Evolutionary conservation across 2,888 invertebrate species (phyloP).

Genomic region (Sceliomorpha sp.): DNA sequence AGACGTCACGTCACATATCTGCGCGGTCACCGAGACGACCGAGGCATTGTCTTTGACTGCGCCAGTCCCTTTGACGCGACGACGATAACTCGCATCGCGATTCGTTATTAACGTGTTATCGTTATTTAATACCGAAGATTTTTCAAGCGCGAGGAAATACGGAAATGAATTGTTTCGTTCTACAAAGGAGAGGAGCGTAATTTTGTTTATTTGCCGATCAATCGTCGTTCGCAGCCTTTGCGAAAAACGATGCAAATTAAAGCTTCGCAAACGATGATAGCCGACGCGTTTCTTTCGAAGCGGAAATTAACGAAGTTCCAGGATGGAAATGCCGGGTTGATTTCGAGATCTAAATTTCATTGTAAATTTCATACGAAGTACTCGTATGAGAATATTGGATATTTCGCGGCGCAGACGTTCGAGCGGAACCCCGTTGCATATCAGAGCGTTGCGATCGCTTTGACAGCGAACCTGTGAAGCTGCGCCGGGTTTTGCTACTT

Average conservation of each 20-base stretch:
- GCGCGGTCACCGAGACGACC: slow-evolving; percentile 35
- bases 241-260: too few species aligned
- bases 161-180: too few species aligned
- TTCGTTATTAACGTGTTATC: slow-evolving; percentile 30
- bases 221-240: too few species aligned
- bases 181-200: too few species aligned
- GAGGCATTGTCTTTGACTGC: slow-evolving; percentile 44
- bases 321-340: too few species aligned
- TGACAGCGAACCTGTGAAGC: slow-evolving; percentile 2
- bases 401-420: neutral
- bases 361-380: neutral
- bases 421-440: neutral
- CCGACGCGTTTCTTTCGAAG: too few species aligned
- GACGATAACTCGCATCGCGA: slow-evolving; percentile 7
- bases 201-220: too few species aligned
- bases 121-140: slow-evolving; percentile 15
- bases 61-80: slow-evolving; percentile 29
- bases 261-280: too few species aligned
- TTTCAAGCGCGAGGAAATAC: too few species aligned
- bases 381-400: neutral
- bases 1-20: slow-evolving; percentile 16
- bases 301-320: too few species aligned
- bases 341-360: neutral
- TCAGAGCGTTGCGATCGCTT: neutral
- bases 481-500: slow-evolving; percentile 9